A percentile compares a stretch with the other conserved stretches of the same genome.
phyloP scores from a whole-genome alignment of 2,888 invertebrate species.

The Loripinus fragilis region DNA sequence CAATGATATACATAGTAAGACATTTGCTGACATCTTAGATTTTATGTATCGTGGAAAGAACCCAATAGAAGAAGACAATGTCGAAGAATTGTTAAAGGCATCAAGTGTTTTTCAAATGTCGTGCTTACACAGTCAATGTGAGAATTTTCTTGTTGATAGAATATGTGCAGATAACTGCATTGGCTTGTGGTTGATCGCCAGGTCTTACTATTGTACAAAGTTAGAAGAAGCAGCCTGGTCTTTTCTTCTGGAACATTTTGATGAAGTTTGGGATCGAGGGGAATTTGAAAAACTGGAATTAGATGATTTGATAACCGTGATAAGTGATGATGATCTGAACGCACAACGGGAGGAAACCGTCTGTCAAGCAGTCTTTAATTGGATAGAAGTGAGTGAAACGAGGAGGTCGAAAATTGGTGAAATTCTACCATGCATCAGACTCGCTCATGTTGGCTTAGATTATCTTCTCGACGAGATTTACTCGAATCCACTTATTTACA shows the following conservation, averaged over 20 bases:
- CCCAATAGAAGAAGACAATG: constrained; percentile 46
- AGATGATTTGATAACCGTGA: constrained; percentile 54
- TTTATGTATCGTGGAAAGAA: constrained; percentile 56
- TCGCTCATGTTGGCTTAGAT: constrained; percentile 52
- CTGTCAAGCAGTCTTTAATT: constrained; percentile 49
- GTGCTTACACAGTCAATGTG: constrained; percentile 52
- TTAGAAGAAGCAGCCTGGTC: constrained; percentile 36
- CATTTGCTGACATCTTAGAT: constrained; percentile 48
- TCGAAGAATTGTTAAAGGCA: constrained; percentile 50
- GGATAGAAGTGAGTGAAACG: constrained; percentile 45
- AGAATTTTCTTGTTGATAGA: constrained; percentile 49
- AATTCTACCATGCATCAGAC: constrained; percentile 46
- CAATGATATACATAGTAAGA: constrained; percentile 37
- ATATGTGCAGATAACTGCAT: constrained; percentile 58
- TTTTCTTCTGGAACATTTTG: constrained; percentile 50
- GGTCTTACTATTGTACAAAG: constrained; percentile 36
- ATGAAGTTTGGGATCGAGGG: constrained; percentile 38
- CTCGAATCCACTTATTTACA: constrained; percentile 39
- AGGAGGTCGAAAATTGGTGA: constrained; percentile 37
- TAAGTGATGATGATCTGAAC: constrained; percentile 50
- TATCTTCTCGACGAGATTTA: constrained; percentile 60
- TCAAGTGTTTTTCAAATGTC: constrained; percentile 55
- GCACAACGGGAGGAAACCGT: constrained; percentile 53
- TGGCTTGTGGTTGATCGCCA: constrained; percentile 53
- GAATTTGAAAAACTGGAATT: constrained; percentile 55